Conservation (phyloP, 2,797 vertebrate species). For the Kryptolebias ocellatus region DNA sequence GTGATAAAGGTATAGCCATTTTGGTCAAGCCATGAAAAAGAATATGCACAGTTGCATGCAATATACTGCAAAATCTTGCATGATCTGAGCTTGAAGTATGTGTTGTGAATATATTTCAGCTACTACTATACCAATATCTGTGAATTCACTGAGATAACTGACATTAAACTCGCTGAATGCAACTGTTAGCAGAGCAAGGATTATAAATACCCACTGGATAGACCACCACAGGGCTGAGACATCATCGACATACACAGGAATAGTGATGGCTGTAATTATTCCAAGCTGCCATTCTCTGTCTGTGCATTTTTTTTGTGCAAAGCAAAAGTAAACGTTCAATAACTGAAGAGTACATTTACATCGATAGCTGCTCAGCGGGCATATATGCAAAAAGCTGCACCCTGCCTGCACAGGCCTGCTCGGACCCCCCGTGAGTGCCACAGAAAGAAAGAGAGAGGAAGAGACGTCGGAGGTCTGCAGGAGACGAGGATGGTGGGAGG, state of each 20-base stretch:
- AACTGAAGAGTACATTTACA: conserved; percentile 33
- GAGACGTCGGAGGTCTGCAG: conserved; percentile 51
- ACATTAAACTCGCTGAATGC: conserved; percentile 15
- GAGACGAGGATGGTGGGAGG: conserved; percentile 48
- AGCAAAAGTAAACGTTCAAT: conserved; percentile 40
- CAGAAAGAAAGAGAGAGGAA: conserved; percentile 30
- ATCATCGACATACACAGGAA: conserved; percentile 15
- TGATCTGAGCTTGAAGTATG: too few relatives aligned
- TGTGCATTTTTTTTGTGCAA: conserved; percentile 31
- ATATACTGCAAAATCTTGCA: too few relatives aligned
- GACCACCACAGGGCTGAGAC: conserved; percentile 6
- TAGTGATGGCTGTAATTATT: conserved; percentile 52
- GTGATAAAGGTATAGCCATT: too few relatives aligned
- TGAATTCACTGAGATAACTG: background rate
- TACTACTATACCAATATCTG: too few relatives aligned
- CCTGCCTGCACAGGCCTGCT: conserved; percentile 36
- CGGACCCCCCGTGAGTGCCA: conserved; percentile 38
- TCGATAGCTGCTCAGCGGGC: conserved; percentile 52
- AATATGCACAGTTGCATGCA: too few relatives aligned
- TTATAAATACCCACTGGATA: conserved; percentile 21
- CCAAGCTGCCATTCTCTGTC: conserved; percentile 4
- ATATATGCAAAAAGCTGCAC: conserved; percentile 41
- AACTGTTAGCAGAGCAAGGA: conserved; percentile 15
- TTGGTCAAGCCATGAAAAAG: too few relatives aligned
- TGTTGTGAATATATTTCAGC: too few relatives aligned